Evolutionary conservation across 1,140 invertebrate species (phyloP), one percentile per base, ranked within the genome.

Genomic region (Zaprionus gabonicus): DNA sequence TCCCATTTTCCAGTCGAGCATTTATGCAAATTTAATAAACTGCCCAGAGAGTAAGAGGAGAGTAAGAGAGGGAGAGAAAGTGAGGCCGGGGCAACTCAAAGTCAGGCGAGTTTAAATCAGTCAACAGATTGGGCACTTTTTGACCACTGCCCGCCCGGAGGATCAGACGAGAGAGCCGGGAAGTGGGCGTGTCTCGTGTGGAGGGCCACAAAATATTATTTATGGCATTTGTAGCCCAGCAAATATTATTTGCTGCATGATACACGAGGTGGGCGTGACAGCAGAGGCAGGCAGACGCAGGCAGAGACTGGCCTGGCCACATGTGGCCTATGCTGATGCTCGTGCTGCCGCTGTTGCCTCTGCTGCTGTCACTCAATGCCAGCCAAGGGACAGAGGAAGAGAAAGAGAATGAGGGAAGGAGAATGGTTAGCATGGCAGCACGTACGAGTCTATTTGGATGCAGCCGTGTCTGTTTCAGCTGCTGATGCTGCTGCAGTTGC

Each of bases 1-100:
- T 44, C 41, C n/a, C 41, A 46, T 75, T 65, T 77, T 75, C 64
- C 63, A 55, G 28, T 56, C 36, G 46, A 83, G 80, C 85, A 88
- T 85, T 88, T 88, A 88, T 88, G 85, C 79, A 88, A 88, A 88
- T 88, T 88, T 88, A 88, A 88, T 88, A 88, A 88, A 88, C 82
- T 88, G 72, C 60, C 65, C 71, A 46, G 41, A 46, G n/a, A 46
- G 41, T n/a, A 34, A 34, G 31, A 10, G 31, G 7, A 3, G n/a
- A 9, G 41, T n/a, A n/a, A 46, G 41, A 7, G 38, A n/a, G 12
- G 3, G 36, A 51, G 56, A 68, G 36, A 38, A 49, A 46, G 36
- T 49, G 44, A 55, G 36, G 58, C 49, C 46, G 23, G 53, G 60
- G 64, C 56, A 56, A 55, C 60, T 73, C n/a, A 63, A 80, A 80